phyloP scores from a whole-genome alignment of 2,113 vertebrate genomes.

The Bubo bubo region DNA sequence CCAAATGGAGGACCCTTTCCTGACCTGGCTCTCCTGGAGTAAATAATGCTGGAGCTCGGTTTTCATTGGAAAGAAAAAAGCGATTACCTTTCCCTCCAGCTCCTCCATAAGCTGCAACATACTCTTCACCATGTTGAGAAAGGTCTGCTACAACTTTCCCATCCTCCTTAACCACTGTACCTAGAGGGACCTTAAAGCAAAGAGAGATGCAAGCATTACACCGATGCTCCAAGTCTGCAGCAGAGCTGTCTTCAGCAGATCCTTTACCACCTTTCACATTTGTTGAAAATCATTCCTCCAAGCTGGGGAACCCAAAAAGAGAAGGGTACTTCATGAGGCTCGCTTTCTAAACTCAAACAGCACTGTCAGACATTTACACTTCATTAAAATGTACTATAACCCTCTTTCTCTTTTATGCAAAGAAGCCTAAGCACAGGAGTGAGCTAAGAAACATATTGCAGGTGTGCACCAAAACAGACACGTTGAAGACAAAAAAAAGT shows the following conservation, averaged over 20 bases:
- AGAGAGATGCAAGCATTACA: neutral
- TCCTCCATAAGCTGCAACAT: slow-evolving; percentile 86
- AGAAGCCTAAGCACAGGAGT: neutral
- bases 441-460: neutral
- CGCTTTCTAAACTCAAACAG: neutral
- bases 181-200: slow-evolving; percentile 85
- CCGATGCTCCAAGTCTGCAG: neutral
- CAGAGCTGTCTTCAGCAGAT: neutral
- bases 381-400: neutral
- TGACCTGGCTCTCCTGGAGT: slow-evolving; percentile 85
- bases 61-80: slow-evolving; percentile 93
- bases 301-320: neutral
- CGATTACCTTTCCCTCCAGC: slow-evolving; percentile 92
- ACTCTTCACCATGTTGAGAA: slow-evolving; percentile 80
- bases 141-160: slow-evolving; percentile 81
- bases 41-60: slow-evolving; percentile 80
- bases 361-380: neutral
- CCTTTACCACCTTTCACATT: neutral
- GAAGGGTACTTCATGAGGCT: neutral
- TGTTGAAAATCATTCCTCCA: neutral
- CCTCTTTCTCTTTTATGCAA: neutral
- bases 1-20: slow-evolving; percentile 84
- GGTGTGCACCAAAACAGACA: neutral
- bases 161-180: slow-evolving; percentile 90
- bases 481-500: neutral